phyloP scores from a whole-genome alignment of 1,140 invertebrate genomes.

The Ips nitidus region DNA sequence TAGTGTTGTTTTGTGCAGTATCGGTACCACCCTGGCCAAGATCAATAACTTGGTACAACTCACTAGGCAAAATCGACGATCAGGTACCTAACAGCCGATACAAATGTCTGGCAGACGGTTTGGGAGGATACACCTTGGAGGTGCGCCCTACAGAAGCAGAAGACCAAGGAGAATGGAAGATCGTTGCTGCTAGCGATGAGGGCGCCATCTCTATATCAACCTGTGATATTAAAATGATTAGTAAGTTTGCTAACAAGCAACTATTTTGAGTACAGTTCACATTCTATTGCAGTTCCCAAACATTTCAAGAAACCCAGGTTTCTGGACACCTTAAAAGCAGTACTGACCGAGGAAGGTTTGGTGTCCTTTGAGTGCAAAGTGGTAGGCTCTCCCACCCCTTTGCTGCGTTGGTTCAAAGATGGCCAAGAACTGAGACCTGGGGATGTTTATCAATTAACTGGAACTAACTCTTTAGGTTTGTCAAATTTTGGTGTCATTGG shows the following conservation, averaged over 20 bases:
- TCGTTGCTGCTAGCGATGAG: conserved; percentile 72
- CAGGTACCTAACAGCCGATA: conserved; percentile 60
- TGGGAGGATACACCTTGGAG: conserved; percentile 76
- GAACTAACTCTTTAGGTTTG: conserved; percentile 63
- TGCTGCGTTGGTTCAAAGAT: conserved; percentile 88
- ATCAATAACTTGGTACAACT: conserved; percentile 81
- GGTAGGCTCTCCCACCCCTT: conserved; percentile 84
- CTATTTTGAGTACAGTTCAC: neutral
- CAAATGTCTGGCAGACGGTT: conserved; percentile 73
- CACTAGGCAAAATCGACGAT: conserved; percentile 70
- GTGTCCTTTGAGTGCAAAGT: conserved; percentile 93
- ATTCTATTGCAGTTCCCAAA: conserved; percentile 68
- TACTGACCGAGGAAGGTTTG: conserved; percentile 85
- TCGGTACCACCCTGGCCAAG: conserved; percentile 80
- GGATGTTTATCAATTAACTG: conserved; percentile 88
- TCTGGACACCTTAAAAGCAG: conserved; percentile 83
- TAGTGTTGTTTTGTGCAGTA: conserved; percentile 54
- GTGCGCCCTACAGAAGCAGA: conserved; percentile 70
- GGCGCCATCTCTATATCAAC: conserved; percentile 72
- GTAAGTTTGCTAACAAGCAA: conserved; percentile 52
- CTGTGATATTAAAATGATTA: conserved; percentile 71
- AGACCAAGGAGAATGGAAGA: conserved; percentile 89
- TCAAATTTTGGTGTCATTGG: neutral
- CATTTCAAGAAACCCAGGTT: conserved; percentile 87
- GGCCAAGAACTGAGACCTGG: conserved; percentile 87